These are phyloP conservation scores for Hapalemur alaotrensis DNA, from an alignment of 2,797 vertebrate species.

Conservation along the genomic window DNA sequence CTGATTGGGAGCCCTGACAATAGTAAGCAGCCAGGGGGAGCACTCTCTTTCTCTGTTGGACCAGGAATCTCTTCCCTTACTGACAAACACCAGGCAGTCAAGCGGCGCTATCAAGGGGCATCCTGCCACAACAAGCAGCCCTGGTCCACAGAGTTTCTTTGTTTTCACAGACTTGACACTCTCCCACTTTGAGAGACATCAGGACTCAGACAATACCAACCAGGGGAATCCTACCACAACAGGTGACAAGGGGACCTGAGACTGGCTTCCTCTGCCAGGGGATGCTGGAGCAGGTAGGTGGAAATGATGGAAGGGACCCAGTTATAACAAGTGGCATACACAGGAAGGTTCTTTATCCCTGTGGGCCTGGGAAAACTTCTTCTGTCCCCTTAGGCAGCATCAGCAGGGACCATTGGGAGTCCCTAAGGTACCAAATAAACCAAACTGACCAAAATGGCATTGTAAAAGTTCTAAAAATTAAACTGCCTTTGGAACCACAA, in stretches of 20 bases:
- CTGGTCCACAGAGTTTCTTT: not conserved
- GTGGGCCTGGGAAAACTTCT: not conserved
- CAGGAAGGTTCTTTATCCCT: not conserved
- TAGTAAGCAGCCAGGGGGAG: not conserved
- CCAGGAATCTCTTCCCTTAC: not conserved
- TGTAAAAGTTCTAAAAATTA: not conserved
- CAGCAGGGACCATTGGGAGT: not conserved
- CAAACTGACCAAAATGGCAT: not conserved
- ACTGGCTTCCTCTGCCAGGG: not conserved
- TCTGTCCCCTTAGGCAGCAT: not conserved
- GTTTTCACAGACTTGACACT: not conserved
- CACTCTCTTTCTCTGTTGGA: not conserved
- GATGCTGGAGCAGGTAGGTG: not conserved
- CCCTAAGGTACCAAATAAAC: not conserved
- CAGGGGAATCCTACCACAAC: not conserved
- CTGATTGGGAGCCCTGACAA: not conserved
- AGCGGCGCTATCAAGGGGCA: not conserved
- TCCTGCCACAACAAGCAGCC: not conserved
- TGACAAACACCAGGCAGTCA: not conserved
- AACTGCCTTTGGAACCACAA: not conserved
- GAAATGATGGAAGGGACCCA: not conserved
- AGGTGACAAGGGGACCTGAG: not conserved
- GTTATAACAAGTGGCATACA: not conserved
- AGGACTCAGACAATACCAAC: not conserved
- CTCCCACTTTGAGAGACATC: not conserved